These are phyloP conservation scores for Darevskia mixta DNA, from an alignment of 2,797 vertebrate genomes.

Conservation along the genomic window DNA sequence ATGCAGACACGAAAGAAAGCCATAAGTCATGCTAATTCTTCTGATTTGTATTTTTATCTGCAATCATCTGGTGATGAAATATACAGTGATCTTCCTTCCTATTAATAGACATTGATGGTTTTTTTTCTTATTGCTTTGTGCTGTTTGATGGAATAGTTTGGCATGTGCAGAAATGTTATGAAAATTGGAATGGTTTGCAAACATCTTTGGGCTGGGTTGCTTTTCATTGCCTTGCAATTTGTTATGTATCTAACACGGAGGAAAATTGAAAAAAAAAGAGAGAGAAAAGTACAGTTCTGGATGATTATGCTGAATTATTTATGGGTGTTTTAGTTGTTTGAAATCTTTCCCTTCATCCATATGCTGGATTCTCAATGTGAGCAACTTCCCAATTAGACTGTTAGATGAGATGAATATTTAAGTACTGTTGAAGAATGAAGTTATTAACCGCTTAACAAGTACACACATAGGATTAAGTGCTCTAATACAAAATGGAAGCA, in stretches of 20 bases:
- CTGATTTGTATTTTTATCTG: neutral
- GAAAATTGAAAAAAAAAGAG: neutral
- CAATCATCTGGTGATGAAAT: neutral
- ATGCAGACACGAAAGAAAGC: constrained; percentile 1
- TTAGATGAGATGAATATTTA: constrained; percentile 30
- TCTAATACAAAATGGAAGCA: constrained; percentile 21
- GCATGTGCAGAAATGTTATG: constrained; percentile 26
- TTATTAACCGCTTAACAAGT: constrained; percentile 27
- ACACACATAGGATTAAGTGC: neutral
- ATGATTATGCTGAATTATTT: constrained; percentile 27
- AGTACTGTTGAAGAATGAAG: constrained; percentile 24
- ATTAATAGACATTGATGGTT: constrained; percentile 22
- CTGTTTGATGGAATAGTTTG: constrained; percentile 33
- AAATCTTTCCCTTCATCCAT: constrained; percentile 3
- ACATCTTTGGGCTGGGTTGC: constrained; percentile 34
- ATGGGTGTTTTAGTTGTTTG: constrained; percentile 33
- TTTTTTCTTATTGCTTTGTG: constrained; percentile 24
- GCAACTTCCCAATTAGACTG: constrained; percentile 22
- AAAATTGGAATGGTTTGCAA: constrained; percentile 40
- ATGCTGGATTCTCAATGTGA: constrained; percentile 19
- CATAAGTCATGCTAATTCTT: neutral
- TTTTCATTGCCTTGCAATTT: constrained; percentile 30
- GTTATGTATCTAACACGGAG: constrained; percentile 4
- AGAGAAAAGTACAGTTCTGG: neutral
- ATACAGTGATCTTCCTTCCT: constrained; percentile 11